Base-by-base conservation (phyloP, 1,140 invertebrate species). In the Drosophila navojoa region DNA sequence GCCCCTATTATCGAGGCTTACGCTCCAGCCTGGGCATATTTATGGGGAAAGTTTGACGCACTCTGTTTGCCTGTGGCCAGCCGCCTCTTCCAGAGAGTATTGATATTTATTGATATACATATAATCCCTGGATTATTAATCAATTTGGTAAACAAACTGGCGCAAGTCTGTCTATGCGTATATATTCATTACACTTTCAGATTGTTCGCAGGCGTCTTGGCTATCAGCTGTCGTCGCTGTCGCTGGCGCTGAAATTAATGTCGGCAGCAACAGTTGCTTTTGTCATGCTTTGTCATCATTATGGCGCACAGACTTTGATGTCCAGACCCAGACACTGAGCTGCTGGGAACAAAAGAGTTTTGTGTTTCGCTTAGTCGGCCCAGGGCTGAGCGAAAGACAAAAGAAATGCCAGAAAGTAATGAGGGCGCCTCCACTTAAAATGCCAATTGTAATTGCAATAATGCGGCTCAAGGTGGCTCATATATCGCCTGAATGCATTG, bases 1-100 rank as follows among this genome's bases (percentile, higher is more conserved):
- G 76, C 78, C 42, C 54, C 50, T 68, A 64, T 79, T 87, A 87
- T 82, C 42, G 64, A 50, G 79, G 79, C 81, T 87, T 87, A 82
- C 67, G 72, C 25, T 47, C 22, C 15, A 49, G 58, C 54, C 22
- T 38, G 58, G 29, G 58, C 52, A 84, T 71, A 85, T 85, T 80
- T 85, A 80, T 85, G 71, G 59, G 10, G 62, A 85, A 80, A 87
- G 81, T 64, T 81, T 87, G 62, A 53, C 47, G 15, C 57, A 9
- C 54, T 42, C 19, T 15, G 54, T 58, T 61, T 45, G 35, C 19
- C 45, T 25, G 42, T 55, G 44, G 52, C 11, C 5, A 5, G 27
- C 19, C 19, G 19, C 27, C 4, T n/a, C 42, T 13, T 64, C 10
- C 15, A 60, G 32, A 32, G 29, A 50, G 62, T 79, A 66, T 66